These are phyloP conservation scores for Bufotes viridis DNA, from an alignment of 2,797 vertebrate genomes.

Conservation along the genomic window DNA sequence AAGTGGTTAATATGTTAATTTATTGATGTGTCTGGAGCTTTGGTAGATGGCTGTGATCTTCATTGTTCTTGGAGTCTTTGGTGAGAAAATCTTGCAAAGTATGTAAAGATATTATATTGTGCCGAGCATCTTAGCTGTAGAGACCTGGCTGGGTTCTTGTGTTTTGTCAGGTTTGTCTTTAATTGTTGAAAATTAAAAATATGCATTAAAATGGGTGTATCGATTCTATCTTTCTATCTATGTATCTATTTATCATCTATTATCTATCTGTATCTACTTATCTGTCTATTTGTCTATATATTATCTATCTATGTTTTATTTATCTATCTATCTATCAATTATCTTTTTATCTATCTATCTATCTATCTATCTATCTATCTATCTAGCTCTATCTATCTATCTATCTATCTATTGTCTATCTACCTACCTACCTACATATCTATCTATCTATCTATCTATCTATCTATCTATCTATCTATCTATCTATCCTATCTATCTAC, in stretches of 20 bases:
- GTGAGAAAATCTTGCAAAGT: not conserved
- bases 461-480: not conserved
- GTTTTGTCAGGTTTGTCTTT: not conserved
- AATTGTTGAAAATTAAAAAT: not conserved
- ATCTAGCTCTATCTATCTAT: not conserved
- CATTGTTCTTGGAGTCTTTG: slow-evolving; percentile 3
- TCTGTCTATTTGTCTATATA: not conserved
- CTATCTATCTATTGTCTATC: not conserved
- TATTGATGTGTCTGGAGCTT: slow-evolving; percentile 19
- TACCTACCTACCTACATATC: no score
- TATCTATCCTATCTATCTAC: not conserved
- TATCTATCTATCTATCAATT: not conserved
- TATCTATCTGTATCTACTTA: not conserved
- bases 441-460: not conserved
- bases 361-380: not conserved
- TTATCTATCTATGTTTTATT: not conserved
- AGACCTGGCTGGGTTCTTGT: not conserved
- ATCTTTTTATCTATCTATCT: not conserved
- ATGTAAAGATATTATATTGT: slow-evolving; percentile 8
- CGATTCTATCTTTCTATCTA: not conserved
- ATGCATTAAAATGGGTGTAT: not conserved
- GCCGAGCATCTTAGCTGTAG: not conserved
- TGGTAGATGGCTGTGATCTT: not conserved
- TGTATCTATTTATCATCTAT: not conserved
- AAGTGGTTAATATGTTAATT: slow-evolving; percentile 10